A percentile compares a stretch with the other conserved stretches of the same genome.
Evolutionary conservation across 2,797 vertebrate species (phyloP).

Genomic region (Triplophysa yarkandensis): DNA sequence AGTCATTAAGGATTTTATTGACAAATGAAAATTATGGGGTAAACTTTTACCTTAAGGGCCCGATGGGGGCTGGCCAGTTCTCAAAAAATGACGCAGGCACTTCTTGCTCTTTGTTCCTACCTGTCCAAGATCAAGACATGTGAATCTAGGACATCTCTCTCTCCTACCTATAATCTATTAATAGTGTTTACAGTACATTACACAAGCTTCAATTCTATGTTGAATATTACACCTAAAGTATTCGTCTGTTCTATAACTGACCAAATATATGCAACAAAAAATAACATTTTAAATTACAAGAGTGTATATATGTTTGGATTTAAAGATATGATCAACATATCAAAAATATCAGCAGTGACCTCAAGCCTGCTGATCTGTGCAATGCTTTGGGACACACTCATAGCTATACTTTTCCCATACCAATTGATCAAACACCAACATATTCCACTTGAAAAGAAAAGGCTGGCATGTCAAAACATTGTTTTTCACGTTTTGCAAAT

Average conservation of each 20-base stretch:
- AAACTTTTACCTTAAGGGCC: no score
- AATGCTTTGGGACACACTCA: constrained; percentile 31
- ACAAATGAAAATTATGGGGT: no score
- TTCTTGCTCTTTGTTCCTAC: neutral
- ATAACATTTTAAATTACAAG: constrained; percentile 67
- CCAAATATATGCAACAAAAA: constrained; percentile 57
- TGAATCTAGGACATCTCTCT: constrained; percentile 22
- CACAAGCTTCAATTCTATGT: constrained; percentile 12
- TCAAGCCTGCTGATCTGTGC: constrained; percentile 42
- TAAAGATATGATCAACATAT: constrained; percentile 75
- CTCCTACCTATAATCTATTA: constrained; percentile 28
- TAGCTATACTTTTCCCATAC: constrained; percentile 31
- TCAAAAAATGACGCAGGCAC: neutral
- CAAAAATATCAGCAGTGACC: constrained; percentile 42
- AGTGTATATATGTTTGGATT: constrained; percentile 44
- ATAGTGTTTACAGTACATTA: constrained; percentile 42
- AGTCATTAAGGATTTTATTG: no score
- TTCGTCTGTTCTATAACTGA: constrained; percentile 56
- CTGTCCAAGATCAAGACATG: constrained; percentile 1
- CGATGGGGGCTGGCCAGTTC: neutral
- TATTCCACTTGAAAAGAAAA: constrained; percentile 47
- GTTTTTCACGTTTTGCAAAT: constrained; percentile 35
- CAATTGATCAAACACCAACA: constrained; percentile 44
- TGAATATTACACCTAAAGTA: constrained; percentile 20
- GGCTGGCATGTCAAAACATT: constrained; percentile 48